Base-by-base conservation (phyloP, 92 coral and sea anemone genomes). In the Palythoa grandiflora region DNA sequence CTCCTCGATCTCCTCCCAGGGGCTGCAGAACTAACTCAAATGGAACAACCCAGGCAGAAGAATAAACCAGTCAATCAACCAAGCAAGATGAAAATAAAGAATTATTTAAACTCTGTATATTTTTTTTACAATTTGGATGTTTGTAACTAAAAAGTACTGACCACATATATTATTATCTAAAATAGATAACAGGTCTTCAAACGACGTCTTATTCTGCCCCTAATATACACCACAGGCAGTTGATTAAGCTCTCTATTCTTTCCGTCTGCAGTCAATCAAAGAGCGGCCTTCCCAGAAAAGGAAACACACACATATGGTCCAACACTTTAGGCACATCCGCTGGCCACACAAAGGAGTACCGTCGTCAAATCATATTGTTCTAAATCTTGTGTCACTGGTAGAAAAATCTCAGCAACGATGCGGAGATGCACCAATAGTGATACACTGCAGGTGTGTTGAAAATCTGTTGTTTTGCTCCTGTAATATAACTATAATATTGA, bases 401-500 rank as follows among this genome's bases (percentile, higher is more conserved):
- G 88, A 93, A 15, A 83, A 76, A 9, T 89, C 96, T 28, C 96
- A 93, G 57, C 87, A 90, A 54, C 78, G 86, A 9, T 53, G 87
- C 54, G 89, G 68, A 13, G 85, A 83, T 38, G 88, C 94, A 19
- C 94, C 94, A 1, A 80, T 91, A n/a, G 94, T 93, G 15, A 91
- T 93, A 12, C 96, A 93, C 36, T 93, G 96, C 96, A 93, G 96
- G 96, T 93, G 8, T 9, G 76, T 13, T 70, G 2, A 20, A 38
- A 1, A 1, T 59, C 5, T 14, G 5, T 59, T 14, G 65, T 59
- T 14, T 14, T 59, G 17, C 13, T 14, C 13, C 17, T 14, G 65
- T 59, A 59, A 28, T 28, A 28, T 28, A 1, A 13, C 19, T 59
- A 13, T 28, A 14, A 59, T 13, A 0, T 59, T 14, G 16, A 13